These are phyloP conservation scores for Drosophila littoralis DNA, from an alignment of 1,140 invertebrate species.

Conservation along the genomic window DNA sequence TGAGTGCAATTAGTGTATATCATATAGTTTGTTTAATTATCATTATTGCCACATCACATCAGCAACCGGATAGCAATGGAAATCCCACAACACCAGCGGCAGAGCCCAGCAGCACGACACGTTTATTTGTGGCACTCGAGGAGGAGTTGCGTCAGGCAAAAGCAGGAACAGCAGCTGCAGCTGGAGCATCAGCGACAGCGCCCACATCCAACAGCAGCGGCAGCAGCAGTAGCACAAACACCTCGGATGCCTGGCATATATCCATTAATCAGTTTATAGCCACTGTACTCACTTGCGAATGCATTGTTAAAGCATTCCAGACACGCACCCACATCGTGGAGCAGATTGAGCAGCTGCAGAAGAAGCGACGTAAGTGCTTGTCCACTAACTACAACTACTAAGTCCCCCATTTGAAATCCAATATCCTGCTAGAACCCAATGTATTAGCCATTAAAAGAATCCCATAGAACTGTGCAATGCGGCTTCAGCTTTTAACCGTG, in stretches of 20 bases:
- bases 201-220: slow-evolving; percentile 35
- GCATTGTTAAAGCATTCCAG: slow-evolving; percentile 72
- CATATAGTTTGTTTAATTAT: background rate
- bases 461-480: slow-evolving; percentile 66
- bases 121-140: slow-evolving; percentile 72
- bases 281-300: slow-evolving; percentile 71
- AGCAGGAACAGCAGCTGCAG: background rate
- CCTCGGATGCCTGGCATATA: slow-evolving; percentile 75
- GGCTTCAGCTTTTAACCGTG: slow-evolving; percentile 64
- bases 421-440: slow-evolving; percentile 46
- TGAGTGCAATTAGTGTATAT: slow-evolving; percentile 9
- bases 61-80: slow-evolving; percentile 81
- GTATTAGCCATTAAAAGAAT: slow-evolving; percentile 66
- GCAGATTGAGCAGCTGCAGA: slow-evolving; percentile 78
- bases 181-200: slow-evolving; percentile 14
- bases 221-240: slow-evolving; percentile 68
- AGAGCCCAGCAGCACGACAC: slow-evolving; percentile 67
- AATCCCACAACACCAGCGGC: slow-evolving; percentile 81
- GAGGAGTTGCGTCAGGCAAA: slow-evolving; percentile 70
- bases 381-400: slow-evolving; percentile 64
- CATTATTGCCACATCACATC: background rate
- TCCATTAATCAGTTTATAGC: slow-evolving; percentile 81
- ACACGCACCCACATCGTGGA: slow-evolving; percentile 67
- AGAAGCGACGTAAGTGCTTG: slow-evolving; percentile 81
- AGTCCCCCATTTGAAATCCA: slow-evolving; percentile 14